Evolutionary conservation across 2,888 invertebrate species (phyloP).

Genomic region (Mallateleia sp.): DNA sequence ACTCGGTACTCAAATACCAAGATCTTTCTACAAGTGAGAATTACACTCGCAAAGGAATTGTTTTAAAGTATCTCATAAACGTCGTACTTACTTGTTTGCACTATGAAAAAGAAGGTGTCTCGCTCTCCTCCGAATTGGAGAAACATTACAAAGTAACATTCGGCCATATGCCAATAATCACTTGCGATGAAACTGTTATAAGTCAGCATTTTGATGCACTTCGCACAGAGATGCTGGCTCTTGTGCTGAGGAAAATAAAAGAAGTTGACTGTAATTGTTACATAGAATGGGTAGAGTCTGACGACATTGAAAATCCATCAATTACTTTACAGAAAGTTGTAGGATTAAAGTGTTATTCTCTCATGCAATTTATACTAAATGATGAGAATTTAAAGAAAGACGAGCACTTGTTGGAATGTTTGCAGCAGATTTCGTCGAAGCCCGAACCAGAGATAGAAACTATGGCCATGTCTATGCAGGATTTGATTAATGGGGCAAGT

Average conservation of each 20-base stretch:
- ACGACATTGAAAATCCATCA: slow-evolving; percentile 81
- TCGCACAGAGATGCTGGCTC: slow-evolving; percentile 79
- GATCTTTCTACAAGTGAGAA: slow-evolving; percentile 72
- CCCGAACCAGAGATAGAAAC: slow-evolving; percentile 73
- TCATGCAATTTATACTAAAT: slow-evolving; percentile 81
- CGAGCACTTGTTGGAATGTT: slow-evolving; percentile 81
- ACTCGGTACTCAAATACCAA: slow-evolving; percentile 77
- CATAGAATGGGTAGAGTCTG: slow-evolving; percentile 85
- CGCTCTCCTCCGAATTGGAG: slow-evolving; percentile 54
- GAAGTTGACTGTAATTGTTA: slow-evolving; percentile 85
- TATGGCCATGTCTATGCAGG: slow-evolving; percentile 78
- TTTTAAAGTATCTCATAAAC: slow-evolving; percentile 83
- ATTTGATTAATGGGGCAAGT: slow-evolving; percentile 79
- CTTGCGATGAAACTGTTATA: slow-evolving; percentile 72
- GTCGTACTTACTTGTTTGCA: slow-evolving; percentile 79
- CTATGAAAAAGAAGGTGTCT: slow-evolving; percentile 29
- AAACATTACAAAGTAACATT: slow-evolving; percentile 85
- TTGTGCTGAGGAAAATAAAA: slow-evolving; percentile 84
- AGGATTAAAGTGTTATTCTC: slow-evolving; percentile 84
- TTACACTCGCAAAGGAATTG: slow-evolving; percentile 80
- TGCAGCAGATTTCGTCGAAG: slow-evolving; percentile 84
- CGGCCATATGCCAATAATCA: slow-evolving; percentile 77
- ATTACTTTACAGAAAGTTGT: slow-evolving; percentile 86
- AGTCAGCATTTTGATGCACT: slow-evolving; percentile 74
- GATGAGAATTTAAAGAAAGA: slow-evolving; percentile 78